These are phyloP conservation scores for Tetragnatha versicolor DNA, from an alignment of 1,140 invertebrate genomes.

Conservation along the genomic window DNA sequence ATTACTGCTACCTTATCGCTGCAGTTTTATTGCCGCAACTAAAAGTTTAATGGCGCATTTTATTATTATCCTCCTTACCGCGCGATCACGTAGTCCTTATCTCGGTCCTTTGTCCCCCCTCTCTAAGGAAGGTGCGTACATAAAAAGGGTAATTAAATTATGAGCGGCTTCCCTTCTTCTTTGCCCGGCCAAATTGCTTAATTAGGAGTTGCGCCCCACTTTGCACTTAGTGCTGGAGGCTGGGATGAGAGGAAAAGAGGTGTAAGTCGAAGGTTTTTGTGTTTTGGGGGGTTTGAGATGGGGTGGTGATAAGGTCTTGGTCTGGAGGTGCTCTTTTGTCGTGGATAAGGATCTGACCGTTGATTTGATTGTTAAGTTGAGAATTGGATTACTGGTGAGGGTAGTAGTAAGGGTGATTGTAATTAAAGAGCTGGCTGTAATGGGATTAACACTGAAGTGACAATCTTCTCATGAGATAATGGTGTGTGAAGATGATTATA, in stretches of 20 bases:
- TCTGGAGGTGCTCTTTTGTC: background rate
- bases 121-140: background rate
- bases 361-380: too few species aligned
- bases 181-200: slow-evolving; percentile 31
- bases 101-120: slow-evolving; percentile 33
- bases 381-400: too few species aligned
- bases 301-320: background rate
- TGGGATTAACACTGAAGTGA: too few species aligned
- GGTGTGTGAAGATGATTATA: too few species aligned
- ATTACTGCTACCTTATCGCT: slow-evolving; percentile 39
- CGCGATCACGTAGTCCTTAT: slow-evolving; percentile 41
- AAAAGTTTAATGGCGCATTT: slow-evolving; percentile 53
- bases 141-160: slow-evolving; percentile 52
- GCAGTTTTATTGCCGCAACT: slow-evolving; percentile 49
- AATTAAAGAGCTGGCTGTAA: too few species aligned
- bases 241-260: slow-evolving; percentile 6
- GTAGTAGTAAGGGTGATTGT: too few species aligned
- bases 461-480: too few species aligned
- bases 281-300: background rate
- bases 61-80: slow-evolving; percentile 32
- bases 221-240: slow-evolving; percentile 18
- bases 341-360: too few species aligned
- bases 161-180: slow-evolving; percentile 14
- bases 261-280: background rate
- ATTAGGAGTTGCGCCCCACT: slow-evolving; percentile 39